Percentiles rank a stretch among this genome's conserved stretches.
Evolutionary conservation across 2,113 vertebrate species (phyloP).

Genomic region (Galeopterus variegatus): DNA sequence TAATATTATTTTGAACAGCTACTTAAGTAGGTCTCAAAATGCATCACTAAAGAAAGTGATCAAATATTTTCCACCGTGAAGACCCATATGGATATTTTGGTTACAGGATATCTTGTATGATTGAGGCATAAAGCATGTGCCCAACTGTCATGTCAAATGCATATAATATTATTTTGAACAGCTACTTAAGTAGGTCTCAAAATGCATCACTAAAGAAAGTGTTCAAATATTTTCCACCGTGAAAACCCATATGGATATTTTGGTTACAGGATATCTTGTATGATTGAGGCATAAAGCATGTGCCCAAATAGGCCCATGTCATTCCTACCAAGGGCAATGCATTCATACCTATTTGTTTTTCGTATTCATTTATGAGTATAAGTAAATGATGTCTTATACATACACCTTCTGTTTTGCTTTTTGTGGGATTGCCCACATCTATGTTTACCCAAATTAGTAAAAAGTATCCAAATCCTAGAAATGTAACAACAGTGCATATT

Average conservation of each 20-base stretch:
- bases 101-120: not conserved
- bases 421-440: not conserved
- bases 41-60: slow-evolving; percentile 8
- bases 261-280: not conserved
- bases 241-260: not conserved
- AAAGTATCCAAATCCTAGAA: not conserved
- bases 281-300: not conserved
- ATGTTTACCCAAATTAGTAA: not conserved
- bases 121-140: not conserved
- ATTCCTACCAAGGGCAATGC: not conserved
- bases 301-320: not conserved
- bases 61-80: not conserved
- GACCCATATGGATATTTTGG: not conserved
- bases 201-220: slow-evolving; percentile 19
- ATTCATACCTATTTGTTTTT: not conserved
- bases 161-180: slow-evolving; percentile 44
- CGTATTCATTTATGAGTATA: not conserved
- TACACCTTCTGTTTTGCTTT: slow-evolving; percentile 11
- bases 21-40: not conserved
- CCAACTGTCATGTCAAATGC: slow-evolving; percentile 60
- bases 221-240: not conserved
- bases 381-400: not conserved
- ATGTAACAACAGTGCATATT: not conserved
- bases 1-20: slow-evolving; percentile 47
- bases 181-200: not conserved